Conservation (phyloP, 2,888 invertebrate genomes). For the Drosophila greeni region DNA sequence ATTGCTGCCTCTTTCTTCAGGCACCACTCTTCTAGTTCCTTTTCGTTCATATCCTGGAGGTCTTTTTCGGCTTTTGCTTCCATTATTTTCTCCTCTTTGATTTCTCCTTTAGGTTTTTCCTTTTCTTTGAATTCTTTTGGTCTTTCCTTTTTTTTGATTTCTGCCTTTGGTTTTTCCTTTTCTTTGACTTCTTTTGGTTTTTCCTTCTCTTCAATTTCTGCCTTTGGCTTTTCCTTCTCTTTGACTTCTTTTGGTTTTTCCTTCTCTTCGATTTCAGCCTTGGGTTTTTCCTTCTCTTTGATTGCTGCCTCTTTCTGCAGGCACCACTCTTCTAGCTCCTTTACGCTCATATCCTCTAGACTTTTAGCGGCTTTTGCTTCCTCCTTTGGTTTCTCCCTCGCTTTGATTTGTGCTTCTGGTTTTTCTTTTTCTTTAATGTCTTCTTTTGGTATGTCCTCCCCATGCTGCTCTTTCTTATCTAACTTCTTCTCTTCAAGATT, state of each 20-base stretch:
- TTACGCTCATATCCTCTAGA: background rate
- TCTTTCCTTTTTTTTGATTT: background rate
- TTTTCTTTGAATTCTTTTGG: background rate
- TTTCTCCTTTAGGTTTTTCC: background rate
- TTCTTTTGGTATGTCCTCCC: too few relatives aligned
- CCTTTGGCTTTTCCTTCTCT: too few relatives aligned
- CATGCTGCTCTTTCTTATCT: too few relatives aligned
- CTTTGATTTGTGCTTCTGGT: background rate
- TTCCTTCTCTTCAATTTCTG: too few relatives aligned
- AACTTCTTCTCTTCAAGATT: background rate
- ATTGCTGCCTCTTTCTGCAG: slow-evolving; percentile 4
- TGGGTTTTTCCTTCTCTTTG: slow-evolving; percentile 1
- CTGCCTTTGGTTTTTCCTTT: background rate
- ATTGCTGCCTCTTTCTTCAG: slow-evolving; percentile 4
- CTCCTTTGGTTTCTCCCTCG: background rate
- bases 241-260: too few relatives aligned
- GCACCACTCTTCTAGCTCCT: slow-evolving; percentile 9
- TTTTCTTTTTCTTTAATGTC: background rate
- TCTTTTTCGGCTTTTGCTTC: background rate
- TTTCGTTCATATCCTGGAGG: slow-evolving; percentile 14
- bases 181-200: too few relatives aligned
- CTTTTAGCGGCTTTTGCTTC: background rate
- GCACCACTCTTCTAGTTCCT: slow-evolving; percentile 11
- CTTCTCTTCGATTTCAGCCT: background rate
- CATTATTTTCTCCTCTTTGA: background rate